phyloP scores from a whole-genome alignment of 1,140 invertebrate genomes.

The Microvelia longipes region DNA sequence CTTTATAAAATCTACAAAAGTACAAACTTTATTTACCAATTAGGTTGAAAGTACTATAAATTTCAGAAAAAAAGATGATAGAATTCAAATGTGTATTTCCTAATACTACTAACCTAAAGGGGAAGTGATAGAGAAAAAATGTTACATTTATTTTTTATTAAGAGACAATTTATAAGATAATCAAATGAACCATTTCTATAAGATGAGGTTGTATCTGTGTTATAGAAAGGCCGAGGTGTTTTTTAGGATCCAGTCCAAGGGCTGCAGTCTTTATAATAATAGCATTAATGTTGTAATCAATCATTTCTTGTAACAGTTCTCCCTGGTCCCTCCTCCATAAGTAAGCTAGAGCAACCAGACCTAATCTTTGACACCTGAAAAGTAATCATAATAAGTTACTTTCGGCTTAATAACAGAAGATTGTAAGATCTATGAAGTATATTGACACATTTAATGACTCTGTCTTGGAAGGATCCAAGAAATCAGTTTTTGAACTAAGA shows the following conservation, averaged over 20 bases:
- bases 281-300: constrained; percentile 76
- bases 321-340: constrained; percentile 88
- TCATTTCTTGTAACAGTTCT: constrained; percentile 94
- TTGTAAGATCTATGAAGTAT: neutral
- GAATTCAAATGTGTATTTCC: too few relatives aligned
- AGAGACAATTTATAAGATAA: constrained; percentile 2
- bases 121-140: too few relatives aligned
- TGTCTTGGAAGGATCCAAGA: too few relatives aligned
- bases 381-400: constrained; percentile 17
- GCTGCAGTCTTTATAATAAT: constrained; percentile 94
- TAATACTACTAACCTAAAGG: too few relatives aligned
- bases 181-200: constrained; percentile 49
- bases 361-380: constrained; percentile 70
- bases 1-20: too few relatives aligned
- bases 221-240: constrained; percentile 78
- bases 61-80: too few relatives aligned
- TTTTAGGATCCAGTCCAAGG: constrained; percentile 65
- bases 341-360: constrained; percentile 75
- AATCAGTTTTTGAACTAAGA: too few relatives aligned
- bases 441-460: too few relatives aligned
- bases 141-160: too few relatives aligned
- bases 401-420: neutral
- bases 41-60: too few relatives aligned
- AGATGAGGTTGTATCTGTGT: constrained; percentile 72
- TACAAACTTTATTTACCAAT: too few relatives aligned